These are phyloP conservation scores for Anolis apletophallus DNA, from an alignment of 2,797 vertebrate species.

Conservation along the genomic window DNA sequence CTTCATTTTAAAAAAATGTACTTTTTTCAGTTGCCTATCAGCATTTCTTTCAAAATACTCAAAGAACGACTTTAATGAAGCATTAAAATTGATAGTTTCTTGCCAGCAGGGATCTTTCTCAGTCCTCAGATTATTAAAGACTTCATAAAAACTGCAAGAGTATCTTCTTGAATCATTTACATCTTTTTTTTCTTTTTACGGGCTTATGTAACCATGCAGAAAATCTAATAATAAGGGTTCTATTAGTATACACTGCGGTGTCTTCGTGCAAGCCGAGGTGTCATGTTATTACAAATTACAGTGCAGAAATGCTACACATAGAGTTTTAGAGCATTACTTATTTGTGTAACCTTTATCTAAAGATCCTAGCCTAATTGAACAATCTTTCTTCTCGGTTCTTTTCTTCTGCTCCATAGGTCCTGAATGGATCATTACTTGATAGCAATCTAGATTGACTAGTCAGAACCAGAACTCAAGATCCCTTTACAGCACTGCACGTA, in stretches of 20 bases:
- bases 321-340: conserved; percentile 46
- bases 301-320: conserved; percentile 57
- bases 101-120: conserved; percentile 76
- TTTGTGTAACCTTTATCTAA: conserved; percentile 70
- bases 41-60: conserved; percentile 72
- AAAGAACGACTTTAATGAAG: conserved; percentile 76
- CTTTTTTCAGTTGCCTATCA: conserved; percentile 67
- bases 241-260: conserved; percentile 73
- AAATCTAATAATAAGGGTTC: conserved; percentile 84
- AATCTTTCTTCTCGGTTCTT: conserved; percentile 48
- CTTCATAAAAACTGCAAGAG: conserved; percentile 77
- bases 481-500: background rate
- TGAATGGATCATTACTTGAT: conserved; percentile 37
- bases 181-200: conserved; percentile 75
- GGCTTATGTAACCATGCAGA: conserved; percentile 84
- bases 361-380: conserved; percentile 71
- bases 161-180: conserved; percentile 83
- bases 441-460: background rate
- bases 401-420: conserved; percentile 47
- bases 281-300: conserved; percentile 63
- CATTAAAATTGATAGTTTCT: conserved; percentile 80
- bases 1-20: conserved; percentile 39
- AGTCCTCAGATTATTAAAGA: conserved; percentile 78
- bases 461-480: background rate
- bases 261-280: conserved; percentile 68